Evolutionary conservation across 2,888 invertebrate species (phyloP).

Genomic region (Caenorhabditis sp.): DNA sequence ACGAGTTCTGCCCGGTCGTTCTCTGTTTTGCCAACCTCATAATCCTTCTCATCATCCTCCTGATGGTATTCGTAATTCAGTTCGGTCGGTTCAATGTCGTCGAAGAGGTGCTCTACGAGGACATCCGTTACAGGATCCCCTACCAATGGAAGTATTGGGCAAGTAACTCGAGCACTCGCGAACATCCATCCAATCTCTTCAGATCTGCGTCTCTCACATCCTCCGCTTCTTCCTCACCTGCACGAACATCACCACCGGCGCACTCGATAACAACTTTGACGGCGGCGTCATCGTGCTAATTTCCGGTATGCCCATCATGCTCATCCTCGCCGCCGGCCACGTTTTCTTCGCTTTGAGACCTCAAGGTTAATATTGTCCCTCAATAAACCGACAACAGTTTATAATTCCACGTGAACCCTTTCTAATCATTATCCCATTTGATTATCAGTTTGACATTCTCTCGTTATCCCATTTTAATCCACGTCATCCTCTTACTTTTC

Average conservation of each 20-base stretch:
- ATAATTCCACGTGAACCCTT: constrained; percentile 12
- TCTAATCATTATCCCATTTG: background rate
- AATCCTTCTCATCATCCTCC: constrained; percentile 19
- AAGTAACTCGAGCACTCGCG: too few species aligned
- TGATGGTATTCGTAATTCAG: constrained; percentile 40
- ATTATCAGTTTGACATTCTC: background rate
- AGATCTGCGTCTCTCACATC: constrained; percentile 37
- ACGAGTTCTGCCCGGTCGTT: constrained; percentile 28
- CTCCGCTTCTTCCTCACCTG: constrained; percentile 45
- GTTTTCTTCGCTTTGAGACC: constrained; percentile 40
- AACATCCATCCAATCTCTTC: background rate
- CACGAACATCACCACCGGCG: constrained; percentile 52
- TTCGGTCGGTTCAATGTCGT: constrained; percentile 43
- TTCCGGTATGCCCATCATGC: constrained; percentile 41
- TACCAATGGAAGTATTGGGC: constrained; percentile 53
- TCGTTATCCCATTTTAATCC: background rate
- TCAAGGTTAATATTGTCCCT: constrained; percentile 12
- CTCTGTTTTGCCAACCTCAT: constrained; percentile 51
- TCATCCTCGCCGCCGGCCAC: constrained; percentile 37
- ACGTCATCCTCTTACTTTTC: background rate
- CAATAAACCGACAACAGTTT: background rate
- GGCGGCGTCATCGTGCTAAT: constrained; percentile 47
- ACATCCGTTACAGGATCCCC: constrained; percentile 42
- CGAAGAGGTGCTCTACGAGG: constrained; percentile 27
- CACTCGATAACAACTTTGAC: constrained; percentile 59